phyloP scores from a whole-genome alignment of 2,797 vertebrate genomes.

The Pseudochirops corinnae region DNA sequence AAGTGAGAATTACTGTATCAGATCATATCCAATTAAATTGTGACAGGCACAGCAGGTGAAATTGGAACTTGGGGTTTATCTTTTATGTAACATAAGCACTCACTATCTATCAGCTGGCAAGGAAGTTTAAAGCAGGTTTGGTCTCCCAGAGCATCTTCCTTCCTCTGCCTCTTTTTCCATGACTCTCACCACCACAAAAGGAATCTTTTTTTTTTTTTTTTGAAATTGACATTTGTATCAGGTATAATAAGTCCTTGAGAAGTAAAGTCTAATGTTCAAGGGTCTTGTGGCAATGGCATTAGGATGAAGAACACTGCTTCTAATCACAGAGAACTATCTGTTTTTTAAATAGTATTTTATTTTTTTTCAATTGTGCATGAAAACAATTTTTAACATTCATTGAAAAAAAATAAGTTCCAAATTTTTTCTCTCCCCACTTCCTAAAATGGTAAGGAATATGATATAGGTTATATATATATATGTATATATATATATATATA shows the following conservation, averaged over 20 bases:
- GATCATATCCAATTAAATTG: constrained; percentile 83
- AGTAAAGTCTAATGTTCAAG: constrained; percentile 52
- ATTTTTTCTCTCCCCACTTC: not conserved
- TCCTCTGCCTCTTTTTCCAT: not conserved
- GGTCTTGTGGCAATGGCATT: constrained; percentile 25
- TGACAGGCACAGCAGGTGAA: constrained; percentile 80
- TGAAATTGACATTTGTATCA: constrained; percentile 24
- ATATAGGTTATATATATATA: no score
- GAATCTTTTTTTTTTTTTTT: constrained; percentile 66
- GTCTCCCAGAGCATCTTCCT: constrained; percentile 56
- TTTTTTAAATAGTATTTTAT: not conserved
- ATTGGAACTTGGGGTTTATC: constrained; percentile 78
- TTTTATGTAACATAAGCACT: constrained; percentile 75
- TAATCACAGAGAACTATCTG: accelerated
- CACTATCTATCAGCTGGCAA: constrained; percentile 72
- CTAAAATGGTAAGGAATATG: not conserved
- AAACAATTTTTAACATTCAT: not conserved
- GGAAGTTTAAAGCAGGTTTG: constrained; percentile 72
- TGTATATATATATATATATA: no score
- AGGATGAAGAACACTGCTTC: constrained; percentile 27
- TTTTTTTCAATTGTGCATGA: not conserved
- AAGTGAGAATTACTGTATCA: constrained; percentile 81
- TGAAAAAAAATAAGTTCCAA: not conserved
- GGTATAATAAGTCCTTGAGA: constrained; percentile 46
- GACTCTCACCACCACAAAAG: constrained; percentile 33